Evolutionary conservation across 2,888 invertebrate genomes (phyloP).

Genomic region (Caenorhabditis sp.): DNA sequence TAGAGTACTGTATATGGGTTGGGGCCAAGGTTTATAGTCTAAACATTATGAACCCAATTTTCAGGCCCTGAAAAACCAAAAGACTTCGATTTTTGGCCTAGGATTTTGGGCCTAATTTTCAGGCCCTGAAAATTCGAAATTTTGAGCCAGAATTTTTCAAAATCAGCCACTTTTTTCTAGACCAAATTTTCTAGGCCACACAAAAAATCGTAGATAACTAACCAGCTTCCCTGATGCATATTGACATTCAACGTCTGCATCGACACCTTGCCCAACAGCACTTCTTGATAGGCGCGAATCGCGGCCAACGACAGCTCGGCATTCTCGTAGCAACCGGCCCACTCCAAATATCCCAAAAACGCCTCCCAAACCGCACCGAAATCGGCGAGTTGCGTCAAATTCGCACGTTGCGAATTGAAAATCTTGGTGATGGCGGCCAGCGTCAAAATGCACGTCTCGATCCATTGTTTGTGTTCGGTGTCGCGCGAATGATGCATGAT

Average conservation of each 20-base stretch:
- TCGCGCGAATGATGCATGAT: slow-evolving; percentile 96
- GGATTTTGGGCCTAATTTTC: no score
- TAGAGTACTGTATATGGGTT: no score
- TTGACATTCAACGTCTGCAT: slow-evolving; percentile 59
- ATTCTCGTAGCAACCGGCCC: slow-evolving; percentile 85
- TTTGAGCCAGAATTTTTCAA: no score
- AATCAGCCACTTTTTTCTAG: no score
- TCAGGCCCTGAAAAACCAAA: no score
- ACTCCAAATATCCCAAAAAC: slow-evolving; percentile 90
- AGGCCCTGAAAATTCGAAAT: no score
- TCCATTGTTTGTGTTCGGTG: slow-evolving; percentile 78
- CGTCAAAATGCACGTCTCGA: slow-evolving; percentile 69
- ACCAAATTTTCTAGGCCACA: no score
- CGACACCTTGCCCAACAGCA: slow-evolving; percentile 51
- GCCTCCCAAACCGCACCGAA: slow-evolving; percentile 92
- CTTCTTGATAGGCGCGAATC: slow-evolving; percentile 92
- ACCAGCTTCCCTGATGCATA: slow-evolving; percentile 21
- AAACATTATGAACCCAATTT: no score
- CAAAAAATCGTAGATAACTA: no score
- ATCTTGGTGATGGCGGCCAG: slow-evolving; percentile 71
- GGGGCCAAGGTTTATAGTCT: no score
- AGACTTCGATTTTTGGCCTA: no score
- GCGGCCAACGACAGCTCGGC: slow-evolving; percentile 92
- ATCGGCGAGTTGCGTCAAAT: slow-evolving; percentile 77
- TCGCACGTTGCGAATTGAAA: slow-evolving; percentile 64